Conservation (phyloP, 1,140 invertebrate genomes). For the Lepidurus couesii region DNA sequence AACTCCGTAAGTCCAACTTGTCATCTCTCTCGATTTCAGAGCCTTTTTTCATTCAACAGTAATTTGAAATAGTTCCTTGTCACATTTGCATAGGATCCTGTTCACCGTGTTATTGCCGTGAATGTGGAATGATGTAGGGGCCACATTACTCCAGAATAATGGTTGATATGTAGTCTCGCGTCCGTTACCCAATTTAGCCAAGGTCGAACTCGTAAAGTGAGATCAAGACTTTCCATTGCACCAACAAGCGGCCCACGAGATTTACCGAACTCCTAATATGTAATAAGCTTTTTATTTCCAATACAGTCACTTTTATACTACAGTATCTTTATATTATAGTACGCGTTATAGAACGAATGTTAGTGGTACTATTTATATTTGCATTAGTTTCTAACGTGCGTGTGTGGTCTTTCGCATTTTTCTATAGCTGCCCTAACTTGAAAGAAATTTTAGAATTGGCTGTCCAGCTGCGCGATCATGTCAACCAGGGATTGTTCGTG, state of each 20-base stretch:
- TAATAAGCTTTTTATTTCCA: constrained; percentile 33
- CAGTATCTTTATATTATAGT: background rate
- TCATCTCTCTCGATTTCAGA: background rate
- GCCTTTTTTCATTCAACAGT: background rate
- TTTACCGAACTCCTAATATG: constrained; percentile 35
- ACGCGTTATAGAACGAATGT: background rate
- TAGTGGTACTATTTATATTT: background rate
- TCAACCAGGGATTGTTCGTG: constrained; percentile 38
- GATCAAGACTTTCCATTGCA: constrained; percentile 36
- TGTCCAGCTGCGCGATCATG: constrained; percentile 35
- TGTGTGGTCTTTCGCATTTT: constrained; percentile 23
- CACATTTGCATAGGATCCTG: background rate
- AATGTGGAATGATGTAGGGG: background rate
- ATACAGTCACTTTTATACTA: background rate
- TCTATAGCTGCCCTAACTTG: background rate
- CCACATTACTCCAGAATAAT: background rate
- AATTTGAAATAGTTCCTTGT: background rate
- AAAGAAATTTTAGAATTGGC: constrained; percentile 31
- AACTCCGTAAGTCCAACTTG: background rate
- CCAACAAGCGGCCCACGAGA: constrained; percentile 34
- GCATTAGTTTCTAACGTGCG: background rate
- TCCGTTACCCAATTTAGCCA: constrained; percentile 23
- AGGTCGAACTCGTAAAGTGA: constrained; percentile 31
- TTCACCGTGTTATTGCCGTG: too few relatives aligned
- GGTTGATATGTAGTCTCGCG: background rate